phyloP scores from a whole-genome alignment of 2,113 vertebrate genomes.

The Calonectris borealis region DNA sequence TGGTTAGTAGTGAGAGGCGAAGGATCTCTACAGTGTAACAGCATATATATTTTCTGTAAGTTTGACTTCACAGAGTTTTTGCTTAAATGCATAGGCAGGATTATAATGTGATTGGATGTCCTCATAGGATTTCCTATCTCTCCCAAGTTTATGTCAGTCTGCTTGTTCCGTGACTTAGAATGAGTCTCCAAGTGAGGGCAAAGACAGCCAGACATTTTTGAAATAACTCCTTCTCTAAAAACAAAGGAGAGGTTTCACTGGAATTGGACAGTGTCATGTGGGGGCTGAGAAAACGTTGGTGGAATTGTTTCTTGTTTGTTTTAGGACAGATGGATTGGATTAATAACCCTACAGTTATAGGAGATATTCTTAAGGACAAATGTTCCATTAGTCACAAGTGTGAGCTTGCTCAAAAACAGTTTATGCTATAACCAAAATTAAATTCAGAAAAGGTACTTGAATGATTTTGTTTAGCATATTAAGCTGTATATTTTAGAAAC shows the following conservation, averaged over 20 bases:
- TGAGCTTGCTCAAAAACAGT: not conserved
- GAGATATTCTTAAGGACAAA: not conserved
- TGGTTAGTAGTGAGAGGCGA: not conserved
- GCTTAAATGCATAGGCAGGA: not conserved
- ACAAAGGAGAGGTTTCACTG: not conserved
- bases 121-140: not conserved
- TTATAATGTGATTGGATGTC: not conserved
- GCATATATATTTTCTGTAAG: not conserved
- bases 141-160: not conserved
- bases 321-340: not conserved
- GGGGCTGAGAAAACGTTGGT: not conserved
- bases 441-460: not conserved
- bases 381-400: not conserved
- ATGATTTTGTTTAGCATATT: not conserved
- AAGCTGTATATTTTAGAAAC: not conserved
- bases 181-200: not conserved
- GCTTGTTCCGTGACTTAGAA: not conserved
- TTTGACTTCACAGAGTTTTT: not conserved
- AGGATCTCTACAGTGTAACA: not conserved
- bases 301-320: not conserved
- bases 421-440: not conserved
- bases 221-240: not conserved
- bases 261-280: not conserved
- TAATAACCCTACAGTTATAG: not conserved
- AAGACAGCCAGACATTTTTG: not conserved